Base-by-base conservation (phyloP, 2,113 vertebrate genomes). In the Pseudorasbora parva region DNA sequence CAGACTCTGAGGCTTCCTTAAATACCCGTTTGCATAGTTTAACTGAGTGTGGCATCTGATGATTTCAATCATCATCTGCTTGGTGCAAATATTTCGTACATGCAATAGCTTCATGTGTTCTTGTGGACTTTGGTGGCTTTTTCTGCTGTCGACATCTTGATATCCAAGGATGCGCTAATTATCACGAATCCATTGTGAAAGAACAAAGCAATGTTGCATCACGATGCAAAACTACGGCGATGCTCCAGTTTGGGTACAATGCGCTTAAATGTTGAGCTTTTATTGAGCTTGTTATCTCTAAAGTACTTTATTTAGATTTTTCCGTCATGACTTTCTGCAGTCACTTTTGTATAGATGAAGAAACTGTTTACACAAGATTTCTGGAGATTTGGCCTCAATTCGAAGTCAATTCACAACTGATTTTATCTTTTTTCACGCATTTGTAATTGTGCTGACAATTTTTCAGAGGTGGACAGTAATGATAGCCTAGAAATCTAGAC, bases 1-100 rank as follows among this genome's bases (percentile, higher is more conserved):
- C 85, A 89, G 84, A 75, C 59, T 81, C 59, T 0, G 43, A 51
- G 81, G 47, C 47, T 25, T 81, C 56, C 5, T 75, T 71, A 88
- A 83, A 41, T 72, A 71, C 75, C 49, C 2, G 37, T 71, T 83
- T 77, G 64, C 62, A 72, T 76, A 72, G 81, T 75, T 72, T 56
- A 72, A 84, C 62, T 78, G 41, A 76, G 60, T 73, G 51, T 57
- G 78, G 80, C 75, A 23, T 73, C 10, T 75, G 75, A 80, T 74
- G 82, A 69, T 82, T 87, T 87, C 62, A 66, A 33, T 81, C 66
- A 45, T 81, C 66, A 59, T 74, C 71, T 77, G 59, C 21, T 19
- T 72, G 45, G 64, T 43, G 43, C 12, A 10, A 54, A 78, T 57
- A 47, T 75, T 56, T 82, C 33, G 23, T 66, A 6, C 37, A 37